These are phyloP conservation scores for Dissostichus mawsoni DNA, from an alignment of 2,113 vertebrate genomes.

Conservation along the genomic window DNA sequence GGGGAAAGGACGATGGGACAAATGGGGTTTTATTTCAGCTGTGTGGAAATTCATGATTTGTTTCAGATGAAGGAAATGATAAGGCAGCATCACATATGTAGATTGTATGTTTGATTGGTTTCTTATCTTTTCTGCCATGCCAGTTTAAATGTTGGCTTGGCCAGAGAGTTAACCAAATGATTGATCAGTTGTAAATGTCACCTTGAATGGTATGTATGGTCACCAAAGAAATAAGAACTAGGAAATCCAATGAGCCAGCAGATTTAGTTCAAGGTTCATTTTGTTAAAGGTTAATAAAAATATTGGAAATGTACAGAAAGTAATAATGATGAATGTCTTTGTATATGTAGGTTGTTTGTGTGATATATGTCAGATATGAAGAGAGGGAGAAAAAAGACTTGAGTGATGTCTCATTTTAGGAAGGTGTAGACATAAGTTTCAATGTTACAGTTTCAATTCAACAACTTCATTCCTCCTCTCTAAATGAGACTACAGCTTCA, in stretches of 20 bases:
- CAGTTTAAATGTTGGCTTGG: background rate
- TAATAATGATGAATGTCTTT: background rate
- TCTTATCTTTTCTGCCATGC: constrained; percentile 17
- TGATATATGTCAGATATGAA: background rate
- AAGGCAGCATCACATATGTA: background rate
- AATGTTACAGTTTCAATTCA: no score
- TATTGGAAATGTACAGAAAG: background rate
- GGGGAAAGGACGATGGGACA: background rate
- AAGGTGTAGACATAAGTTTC: background rate
- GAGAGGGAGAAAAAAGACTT: background rate
- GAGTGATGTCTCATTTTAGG: background rate
- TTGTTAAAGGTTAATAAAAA: background rate
- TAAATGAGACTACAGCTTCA: background rate
- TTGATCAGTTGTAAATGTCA: constrained; percentile 41
- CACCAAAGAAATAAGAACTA: background rate
- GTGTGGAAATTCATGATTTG: background rate
- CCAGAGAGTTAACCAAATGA: constrained; percentile 24
- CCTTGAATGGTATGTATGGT: constrained; percentile 19
- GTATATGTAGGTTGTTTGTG: background rate
- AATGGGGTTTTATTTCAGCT: background rate
- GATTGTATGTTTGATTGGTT: background rate
- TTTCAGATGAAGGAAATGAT: constrained; percentile 3
- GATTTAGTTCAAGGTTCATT: background rate
- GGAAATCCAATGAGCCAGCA: constrained; percentile 2
- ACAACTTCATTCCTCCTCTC: background rate